Percentiles rank a stretch among this genome's conserved stretches.
Evolutionary conservation across 2,113 vertebrate species (phyloP).

Genomic region (Rhodinocichla rosea): DNA sequence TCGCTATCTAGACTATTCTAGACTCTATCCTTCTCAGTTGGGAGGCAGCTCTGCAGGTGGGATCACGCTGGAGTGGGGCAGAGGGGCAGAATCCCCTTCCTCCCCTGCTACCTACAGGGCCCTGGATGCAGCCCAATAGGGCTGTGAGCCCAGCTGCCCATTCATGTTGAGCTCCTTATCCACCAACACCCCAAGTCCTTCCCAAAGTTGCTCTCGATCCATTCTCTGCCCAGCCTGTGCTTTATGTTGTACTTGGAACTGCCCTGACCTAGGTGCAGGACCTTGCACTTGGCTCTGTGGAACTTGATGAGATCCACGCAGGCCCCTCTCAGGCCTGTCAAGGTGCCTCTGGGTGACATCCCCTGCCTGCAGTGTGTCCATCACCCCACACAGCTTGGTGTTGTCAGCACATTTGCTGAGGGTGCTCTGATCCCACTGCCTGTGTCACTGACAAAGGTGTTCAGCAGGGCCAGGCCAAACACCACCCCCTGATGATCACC

Average conservation of each 20-base stretch:
- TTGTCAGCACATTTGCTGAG: fast-evolving
- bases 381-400: neutral
- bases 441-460: neutral
- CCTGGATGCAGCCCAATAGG: neutral
- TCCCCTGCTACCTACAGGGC: fast-evolving
- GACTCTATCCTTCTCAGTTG: neutral
- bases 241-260: neutral
- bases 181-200: neutral
- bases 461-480: neutral
- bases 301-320: neutral
- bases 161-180: neutral
- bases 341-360: neutral
- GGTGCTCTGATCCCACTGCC: neutral
- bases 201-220: neutral
- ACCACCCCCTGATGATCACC: neutral
- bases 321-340: neutral
- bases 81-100: neutral
- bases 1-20: neutral
- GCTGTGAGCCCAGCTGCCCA: neutral
- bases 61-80: neutral
- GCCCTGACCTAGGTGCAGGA: neutral
- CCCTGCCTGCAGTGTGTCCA: neutral
- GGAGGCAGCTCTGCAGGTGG: neutral
- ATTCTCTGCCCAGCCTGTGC: neutral
- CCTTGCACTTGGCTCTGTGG: neutral